Percentiles rank a stretch among this genome's conserved stretches.
These are phyloP conservation scores for Drosophila sucinea DNA, from an alignment of 1,140 invertebrate species.

Conservation along the genomic window DNA sequence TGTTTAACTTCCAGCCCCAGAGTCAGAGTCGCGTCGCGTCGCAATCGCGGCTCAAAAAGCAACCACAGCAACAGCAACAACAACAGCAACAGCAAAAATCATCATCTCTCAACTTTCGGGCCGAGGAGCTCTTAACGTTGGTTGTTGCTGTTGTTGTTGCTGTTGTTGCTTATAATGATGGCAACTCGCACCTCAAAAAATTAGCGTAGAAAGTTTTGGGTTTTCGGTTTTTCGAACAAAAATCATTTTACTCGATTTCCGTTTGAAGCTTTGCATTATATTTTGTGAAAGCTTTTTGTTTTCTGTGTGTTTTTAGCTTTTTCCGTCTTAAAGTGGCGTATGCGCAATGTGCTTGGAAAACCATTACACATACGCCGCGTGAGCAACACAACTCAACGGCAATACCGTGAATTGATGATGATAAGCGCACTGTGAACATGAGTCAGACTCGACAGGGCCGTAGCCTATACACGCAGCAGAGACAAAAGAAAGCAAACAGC, in stretches of 20 bases:
- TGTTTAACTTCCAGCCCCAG: slow-evolving; percentile 62
- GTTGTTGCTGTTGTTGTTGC: slow-evolving; percentile 25
- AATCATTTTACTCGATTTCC: slow-evolving; percentile 36
- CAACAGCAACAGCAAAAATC: not conserved
- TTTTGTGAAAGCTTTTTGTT: slow-evolving; percentile 32
- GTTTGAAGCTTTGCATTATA: slow-evolving; percentile 37
- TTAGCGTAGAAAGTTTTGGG: slow-evolving; percentile 74
- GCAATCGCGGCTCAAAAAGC: slow-evolving; percentile 67
- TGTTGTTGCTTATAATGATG: slow-evolving; percentile 66
- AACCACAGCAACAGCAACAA: slow-evolving; percentile 31
- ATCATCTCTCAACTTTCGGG: slow-evolving; percentile 13
- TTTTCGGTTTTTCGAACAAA: slow-evolving; percentile 26
- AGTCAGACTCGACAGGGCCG: slow-evolving; percentile 40
- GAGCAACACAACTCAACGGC: slow-evolving; percentile 43
- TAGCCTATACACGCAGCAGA: slow-evolving; percentile 4
- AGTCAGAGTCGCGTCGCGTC: slow-evolving; percentile 16
- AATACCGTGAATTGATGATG: slow-evolving; percentile 26
- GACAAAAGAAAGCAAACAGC: slow-evolving; percentile 36
- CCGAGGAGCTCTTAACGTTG: slow-evolving; percentile 5
- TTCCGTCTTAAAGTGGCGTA: slow-evolving; percentile 44
- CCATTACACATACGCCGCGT: slow-evolving; percentile 67
- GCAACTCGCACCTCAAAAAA: slow-evolving; percentile 45
- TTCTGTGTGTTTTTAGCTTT: slow-evolving; percentile 10
- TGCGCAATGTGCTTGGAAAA: slow-evolving; percentile 67
- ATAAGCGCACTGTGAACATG: slow-evolving; percentile 55